Base-by-base conservation (phyloP, 2,888 invertebrate species). In the Melipona beecheii region DNA sequence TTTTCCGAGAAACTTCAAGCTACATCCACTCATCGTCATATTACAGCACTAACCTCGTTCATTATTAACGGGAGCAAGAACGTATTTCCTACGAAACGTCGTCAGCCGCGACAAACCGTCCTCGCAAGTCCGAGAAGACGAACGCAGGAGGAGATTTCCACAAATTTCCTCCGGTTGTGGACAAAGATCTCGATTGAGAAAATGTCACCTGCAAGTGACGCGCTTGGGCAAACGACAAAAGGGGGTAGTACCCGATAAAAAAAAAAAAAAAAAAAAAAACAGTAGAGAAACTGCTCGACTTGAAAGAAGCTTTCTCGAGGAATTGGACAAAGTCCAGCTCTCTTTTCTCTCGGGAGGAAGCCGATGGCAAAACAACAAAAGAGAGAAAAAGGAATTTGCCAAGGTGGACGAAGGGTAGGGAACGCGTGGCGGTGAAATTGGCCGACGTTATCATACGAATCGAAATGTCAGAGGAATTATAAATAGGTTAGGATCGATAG, bases 401-500 rank as follows among this genome's bases (percentile, higher is more conserved):
- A 19, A 19, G 68, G 4, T 43, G 43, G 60, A 31, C 11, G 66
- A 69, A 43, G 62, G 19, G 31, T 31, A 19, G 13, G 50, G 36
- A 54, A 31, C 31, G 49, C 54, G 70, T 54, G 58, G 52, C 15
- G 74, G 73, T 74, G 43, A 66, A 81, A 84, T 81, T 74, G 81
- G 78, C 76, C 75, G 83, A 83, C 83, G 88, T 87, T 84, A 90
- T 90, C 89, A 81, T 81, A 86, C 86, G 90, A 93, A 92, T 93
- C 92, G 91, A 94, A 94, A 93, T 91, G 91, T 91, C 91, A 92
- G 91, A 92, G 93, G 91, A 93, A 93, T 93, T 93, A 93, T 92
- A 92, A 93, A 93, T 92, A 93, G 92, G 92, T 90, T 91, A 90
- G 90, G 93, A 93, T 94, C 93, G 92, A 94, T 93, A 93, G 90